These are phyloP conservation scores for Drosophila ficusphila DNA, from an alignment of 1,140 invertebrate genomes.

Conservation along the genomic window DNA sequence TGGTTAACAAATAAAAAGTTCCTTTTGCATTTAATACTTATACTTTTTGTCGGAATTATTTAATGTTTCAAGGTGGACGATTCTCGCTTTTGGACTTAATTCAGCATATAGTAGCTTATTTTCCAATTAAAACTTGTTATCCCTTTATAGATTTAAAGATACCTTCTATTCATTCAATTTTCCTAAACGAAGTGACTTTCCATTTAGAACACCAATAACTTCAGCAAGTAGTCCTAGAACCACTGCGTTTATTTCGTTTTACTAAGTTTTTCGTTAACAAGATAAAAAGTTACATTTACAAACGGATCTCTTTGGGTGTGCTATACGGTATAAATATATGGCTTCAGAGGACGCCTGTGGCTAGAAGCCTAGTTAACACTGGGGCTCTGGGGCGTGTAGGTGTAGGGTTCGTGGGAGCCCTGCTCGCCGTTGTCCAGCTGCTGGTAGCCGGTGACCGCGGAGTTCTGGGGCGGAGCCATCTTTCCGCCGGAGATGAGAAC, in stretches of 20 bases:
- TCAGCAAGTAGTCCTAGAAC: conserved; percentile 41
- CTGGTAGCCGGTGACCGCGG: conserved; percentile 74
- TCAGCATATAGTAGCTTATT: too few species aligned
- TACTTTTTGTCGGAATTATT: too few species aligned
- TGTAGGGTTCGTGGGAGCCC: conserved; percentile 64
- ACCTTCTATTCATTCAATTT: too few species aligned
- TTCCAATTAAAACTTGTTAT: too few species aligned
- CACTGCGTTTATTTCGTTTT: conserved; percentile 51
- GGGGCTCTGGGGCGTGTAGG: conserved; percentile 78
- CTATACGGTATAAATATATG: conserved; percentile 26
- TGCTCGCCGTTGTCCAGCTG: conserved; percentile 66
- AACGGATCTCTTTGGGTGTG: conserved; percentile 27
- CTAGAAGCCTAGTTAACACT: conserved; percentile 73
- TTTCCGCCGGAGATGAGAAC: conserved; percentile 80
- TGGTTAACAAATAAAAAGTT: conserved; percentile 24
- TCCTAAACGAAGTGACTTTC: too few species aligned
- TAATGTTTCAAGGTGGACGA: too few species aligned
- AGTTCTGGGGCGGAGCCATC: conserved; percentile 66
- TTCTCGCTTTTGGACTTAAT: too few species aligned
- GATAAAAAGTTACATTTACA: conserved; percentile 35
- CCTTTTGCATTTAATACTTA: background rate
- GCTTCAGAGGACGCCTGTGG: background rate
- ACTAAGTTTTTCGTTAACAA: conserved; percentile 35
- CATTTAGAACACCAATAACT: background rate
- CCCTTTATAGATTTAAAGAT: too few species aligned